Evolutionary conservation across 2,113 vertebrate species (phyloP), one percentile per base, ranked within the genome.

Genomic region (Prionailurus viverrinus): DNA sequence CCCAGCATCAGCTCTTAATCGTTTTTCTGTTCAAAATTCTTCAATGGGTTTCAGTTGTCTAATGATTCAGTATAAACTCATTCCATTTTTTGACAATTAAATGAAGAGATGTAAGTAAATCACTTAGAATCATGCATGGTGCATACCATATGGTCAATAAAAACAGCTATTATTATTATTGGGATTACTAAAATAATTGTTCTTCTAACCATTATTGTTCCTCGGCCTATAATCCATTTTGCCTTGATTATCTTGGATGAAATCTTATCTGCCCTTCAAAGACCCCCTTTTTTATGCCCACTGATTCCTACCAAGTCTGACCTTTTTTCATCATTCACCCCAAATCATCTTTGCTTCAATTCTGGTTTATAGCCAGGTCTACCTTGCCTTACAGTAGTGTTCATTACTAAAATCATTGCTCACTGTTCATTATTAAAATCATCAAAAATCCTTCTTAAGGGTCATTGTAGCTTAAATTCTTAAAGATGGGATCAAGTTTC

Each of bases 211-310:
- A 58, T 53, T 89, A 81, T 45, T 66, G 4, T 73, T 92, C 51
- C 53, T 96, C 48, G 63, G 29, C 36, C 55, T 91, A 29, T n/a
- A 53, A 82, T 89, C 95, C 51, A 78, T 91, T 95, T 92, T 96
- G 58, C 23, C 58, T 82, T 78, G 4, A 53, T 91, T 68, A 76
- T 85, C 66, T 76, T 76, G 36, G 36, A 91, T 91, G 29, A 96
- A 92, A 76, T 71, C 36, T 87, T 89, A 74, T 63, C 83, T 88
- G 23, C 55, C 58, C 51, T 87, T 89, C 88, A 94, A 87, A 66
- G 31, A 45, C 23, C 36, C 6, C 18, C 51, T 55, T 19, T 94
- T 68, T 55, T 76, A 36, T 94, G 92, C 36, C 36, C 33, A 66
- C 55, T 65, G 27, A 94, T 82, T 93, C 39, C 31, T 86, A 58